Evolutionary conservation across 1,140 invertebrate genomes (phyloP).

Genomic region (Euglossa dilemma): DNA sequence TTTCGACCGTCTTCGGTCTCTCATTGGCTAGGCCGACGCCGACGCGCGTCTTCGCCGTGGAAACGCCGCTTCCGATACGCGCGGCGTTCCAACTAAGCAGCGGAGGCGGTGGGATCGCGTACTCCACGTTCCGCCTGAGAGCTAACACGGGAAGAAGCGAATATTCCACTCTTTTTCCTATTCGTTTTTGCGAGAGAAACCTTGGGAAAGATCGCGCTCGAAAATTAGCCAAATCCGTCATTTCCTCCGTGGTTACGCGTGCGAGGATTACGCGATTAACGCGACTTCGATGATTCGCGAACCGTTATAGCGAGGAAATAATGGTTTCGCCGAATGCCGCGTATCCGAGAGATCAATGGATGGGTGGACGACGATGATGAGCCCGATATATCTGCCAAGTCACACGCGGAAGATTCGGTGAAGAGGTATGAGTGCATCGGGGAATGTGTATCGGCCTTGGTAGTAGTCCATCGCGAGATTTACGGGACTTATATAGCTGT

Average conservation of each 20-base stretch:
- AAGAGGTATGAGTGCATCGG: not conserved
- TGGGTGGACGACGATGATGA: not conserved
- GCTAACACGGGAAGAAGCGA: too few species aligned
- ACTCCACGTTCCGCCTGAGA: not conserved
- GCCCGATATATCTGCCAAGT: not conserved
- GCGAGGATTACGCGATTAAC: not conserved
- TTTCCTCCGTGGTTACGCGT: too few species aligned
- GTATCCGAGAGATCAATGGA: not conserved
- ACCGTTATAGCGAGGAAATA: not conserved
- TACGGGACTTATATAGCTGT: slow-evolving; percentile 7
- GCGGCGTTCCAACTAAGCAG: not conserved
- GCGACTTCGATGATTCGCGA: too few species aligned
- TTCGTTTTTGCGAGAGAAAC: too few species aligned
- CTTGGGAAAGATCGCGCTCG: too few species aligned
- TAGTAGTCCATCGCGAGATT: slow-evolving; percentile 7
- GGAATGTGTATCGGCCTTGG: slow-evolving; percentile 25
- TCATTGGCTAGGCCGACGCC: not conserved
- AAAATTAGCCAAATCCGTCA: not conserved
- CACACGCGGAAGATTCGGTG: not conserved
- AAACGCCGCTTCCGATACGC: not conserved
- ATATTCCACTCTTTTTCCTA: too few species aligned
- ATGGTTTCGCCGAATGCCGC: too few species aligned
- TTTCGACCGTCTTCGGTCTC: not conserved
- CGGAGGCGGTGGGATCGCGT: not conserved
- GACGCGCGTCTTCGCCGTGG: not conserved